Evolutionary conservation across 2,888 invertebrate genomes (phyloP), one percentile per base, ranked within the genome.

Genomic region (Selenia dentaria): DNA sequence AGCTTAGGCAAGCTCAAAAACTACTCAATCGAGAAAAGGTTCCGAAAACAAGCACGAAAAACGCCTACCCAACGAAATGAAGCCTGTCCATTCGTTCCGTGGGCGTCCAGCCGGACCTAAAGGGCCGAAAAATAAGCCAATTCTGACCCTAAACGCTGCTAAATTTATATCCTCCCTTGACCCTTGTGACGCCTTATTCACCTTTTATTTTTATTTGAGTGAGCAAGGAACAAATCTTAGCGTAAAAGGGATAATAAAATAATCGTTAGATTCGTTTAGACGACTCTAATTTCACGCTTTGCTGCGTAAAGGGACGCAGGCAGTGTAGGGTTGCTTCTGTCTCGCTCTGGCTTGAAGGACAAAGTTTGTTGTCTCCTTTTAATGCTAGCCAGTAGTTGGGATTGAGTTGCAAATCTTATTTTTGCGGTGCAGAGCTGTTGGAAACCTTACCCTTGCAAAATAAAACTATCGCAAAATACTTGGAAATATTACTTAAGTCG

Each of bases 221-320:
- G 90, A 89, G 87, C 90, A 90, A 89, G 90, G 79, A 90, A 89
- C 90, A 89, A 90, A 89, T 90, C 90, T 90, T 89, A 89, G 88
- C 78, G 87, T 77, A 86, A 86, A 88, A 86, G 83, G 88, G 86
- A 89, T 89, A 90, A 89, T 90, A 90, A 90, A 90, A 89, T 90
- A 90, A 90, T 89, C 90, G 90, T 89, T 89, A 88, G 84, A 88
- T 89, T 87, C 90, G 89, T 89, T 88, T 89, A 90, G 89, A 88
- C 86, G 88, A 83, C 65, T 87, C 87, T 85, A 90, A 90, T 90
- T 90, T 90, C 89, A 89, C 83, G 90, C 83, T 70, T 85, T 83
- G 85, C 70, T 88, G 88, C 82, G 74, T 82, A 86, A 89, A 87
- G 87, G 90, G 88, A 81, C 76, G 74, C 62, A 61, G 63, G 69